These are phyloP conservation scores for Drosophila parvula DNA, from an alignment of 1,140 invertebrate species.

Conservation along the genomic window DNA sequence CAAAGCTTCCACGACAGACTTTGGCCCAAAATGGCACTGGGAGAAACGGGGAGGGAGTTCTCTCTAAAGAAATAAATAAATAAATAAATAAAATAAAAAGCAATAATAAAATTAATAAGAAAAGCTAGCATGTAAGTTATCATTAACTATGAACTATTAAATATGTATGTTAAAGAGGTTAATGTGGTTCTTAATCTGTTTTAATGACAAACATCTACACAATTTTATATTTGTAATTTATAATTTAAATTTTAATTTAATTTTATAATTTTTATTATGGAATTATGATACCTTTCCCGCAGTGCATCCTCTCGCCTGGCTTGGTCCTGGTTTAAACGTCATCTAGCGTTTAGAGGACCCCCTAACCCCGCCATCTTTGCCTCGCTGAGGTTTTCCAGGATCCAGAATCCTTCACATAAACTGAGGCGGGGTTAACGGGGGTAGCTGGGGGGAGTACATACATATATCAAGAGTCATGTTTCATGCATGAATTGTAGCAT, in stretches of 20 bases:
- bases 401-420: background rate
- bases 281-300: background rate
- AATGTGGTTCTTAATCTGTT: no score
- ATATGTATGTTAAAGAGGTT: no score
- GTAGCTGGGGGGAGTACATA: constrained; percentile 15
- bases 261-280: background rate
- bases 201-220: no score
- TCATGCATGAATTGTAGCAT: constrained; percentile 77
- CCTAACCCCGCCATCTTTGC: background rate
- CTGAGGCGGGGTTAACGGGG: background rate
- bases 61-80: no score
- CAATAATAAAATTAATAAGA: no score
- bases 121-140: no score
- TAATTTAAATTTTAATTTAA: background rate
- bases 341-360: constrained; percentile 5
- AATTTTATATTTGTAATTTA: background rate
- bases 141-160: no score
- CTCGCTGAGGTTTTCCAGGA: constrained; percentile 1
- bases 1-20: constrained; percentile 24
- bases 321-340: constrained; percentile 5
- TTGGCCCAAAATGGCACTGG: constrained; percentile 20
- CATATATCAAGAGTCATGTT: constrained; percentile 53
- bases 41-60: background rate
- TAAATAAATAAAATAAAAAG: no score
- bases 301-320: constrained; percentile 6